Evolutionary conservation across 2,888 invertebrate species (phyloP).

Genomic region (Tetrapedia diversipes): DNA sequence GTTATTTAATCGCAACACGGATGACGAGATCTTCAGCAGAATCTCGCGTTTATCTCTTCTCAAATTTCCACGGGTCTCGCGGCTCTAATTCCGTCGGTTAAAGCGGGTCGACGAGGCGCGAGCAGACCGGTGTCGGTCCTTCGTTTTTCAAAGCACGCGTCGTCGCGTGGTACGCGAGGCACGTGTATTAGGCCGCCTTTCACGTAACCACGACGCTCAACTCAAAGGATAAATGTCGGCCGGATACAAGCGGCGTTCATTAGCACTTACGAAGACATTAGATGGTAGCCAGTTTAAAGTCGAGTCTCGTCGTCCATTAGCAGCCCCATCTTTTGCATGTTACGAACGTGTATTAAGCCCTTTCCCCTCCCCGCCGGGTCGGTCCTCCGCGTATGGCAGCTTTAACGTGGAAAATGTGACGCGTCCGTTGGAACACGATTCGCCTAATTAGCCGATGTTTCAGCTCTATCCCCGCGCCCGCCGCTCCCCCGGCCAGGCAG

Average conservation of each 20-base stretch:
- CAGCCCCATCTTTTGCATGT: constrained; percentile 61
- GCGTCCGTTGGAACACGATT: constrained; percentile 42
- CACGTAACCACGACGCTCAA: constrained; percentile 47
- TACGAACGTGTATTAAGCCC: constrained; percentile 60
- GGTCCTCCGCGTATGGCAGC: constrained; percentile 29
- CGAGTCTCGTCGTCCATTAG: constrained; percentile 66
- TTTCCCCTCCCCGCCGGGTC: background rate
- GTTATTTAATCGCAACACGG: too few species aligned
- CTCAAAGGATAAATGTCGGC: constrained; percentile 67
- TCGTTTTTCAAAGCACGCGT: constrained; percentile 50
- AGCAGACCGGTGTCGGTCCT: too few species aligned
- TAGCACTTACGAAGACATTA: constrained; percentile 69
- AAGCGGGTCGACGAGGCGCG: too few species aligned
- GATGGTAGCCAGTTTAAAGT: constrained; percentile 62
- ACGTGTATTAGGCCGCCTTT: constrained; percentile 41
- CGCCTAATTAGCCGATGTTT: constrained; percentile 54
- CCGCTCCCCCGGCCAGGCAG: background rate
- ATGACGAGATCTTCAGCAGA: background rate
- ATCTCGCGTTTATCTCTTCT: background rate
- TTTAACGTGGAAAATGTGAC: constrained; percentile 47
- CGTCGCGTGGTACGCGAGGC: constrained; percentile 8
- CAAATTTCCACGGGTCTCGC: background rate
- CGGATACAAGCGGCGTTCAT: constrained; percentile 67
- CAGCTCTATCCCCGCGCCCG: background rate
- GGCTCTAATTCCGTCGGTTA: constrained; percentile 15